Base-by-base conservation (phyloP, 1,140 invertebrate species). In the Drosophila grimshawi region DNA sequence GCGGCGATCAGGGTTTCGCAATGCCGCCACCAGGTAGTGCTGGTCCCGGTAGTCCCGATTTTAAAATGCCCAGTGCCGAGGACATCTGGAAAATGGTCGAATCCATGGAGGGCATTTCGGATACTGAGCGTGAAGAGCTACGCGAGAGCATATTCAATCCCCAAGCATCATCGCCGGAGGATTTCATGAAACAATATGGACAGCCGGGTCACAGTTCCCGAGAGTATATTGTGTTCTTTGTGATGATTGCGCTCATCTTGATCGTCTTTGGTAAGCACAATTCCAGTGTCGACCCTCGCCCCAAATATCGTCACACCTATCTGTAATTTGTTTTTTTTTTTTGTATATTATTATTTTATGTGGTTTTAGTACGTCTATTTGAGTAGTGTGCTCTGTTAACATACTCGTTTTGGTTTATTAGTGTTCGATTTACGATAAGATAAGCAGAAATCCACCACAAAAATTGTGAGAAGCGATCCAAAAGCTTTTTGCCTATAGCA, bases 61-160 rank as follows among this genome's bases (percentile, higher is more conserved):
- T 85, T 32, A 79, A 93, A 78, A 79, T 93, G 75, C 94, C 94
- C 7, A 93, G 93, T 3, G 79, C 92, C 2, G 93, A 95, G 51
- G 92, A 95, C 41, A 79, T 95, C 0, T 77, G 94, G 60, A 93
- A 93, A n/a, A 89, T 95, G 83, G 81, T 95, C 33, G 93, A 95
- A 41, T 80, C 92, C 0, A 92, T 94, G 72, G 79, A 86, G 4
- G 94, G 93, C 1, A 78, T 95, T 8, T 90, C 92, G 30, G 94
- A 95, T 32, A 93, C 94, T 8, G 93, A 94, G 60, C 93, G 93
- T 27, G 93, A 93, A 10, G 93, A 93, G 45, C 68, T 95, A 32
- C 92, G 90, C 53, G 88, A 92, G 1, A 93, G 94, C 74, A 79
- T 95, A 35, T 90, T 92, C 32, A 93, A 93, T 74, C 91, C 91